These are phyloP conservation scores for Psammodynastes pulverulentus DNA, from an alignment of 2,113 vertebrate genomes.

Conservation along the genomic window DNA sequence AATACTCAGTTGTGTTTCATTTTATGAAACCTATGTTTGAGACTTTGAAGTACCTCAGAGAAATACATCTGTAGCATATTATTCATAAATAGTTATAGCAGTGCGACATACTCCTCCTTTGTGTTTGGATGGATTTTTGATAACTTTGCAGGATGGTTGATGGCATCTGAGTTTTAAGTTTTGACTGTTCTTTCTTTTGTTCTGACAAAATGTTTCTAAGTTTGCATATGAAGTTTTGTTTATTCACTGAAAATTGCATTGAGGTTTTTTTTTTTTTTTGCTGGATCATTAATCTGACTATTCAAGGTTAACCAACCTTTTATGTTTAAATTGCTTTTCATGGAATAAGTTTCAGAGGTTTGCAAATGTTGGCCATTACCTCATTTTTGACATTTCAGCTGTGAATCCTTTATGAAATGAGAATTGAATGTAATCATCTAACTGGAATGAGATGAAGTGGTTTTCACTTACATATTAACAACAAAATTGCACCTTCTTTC, in stretches of 20 bases:
- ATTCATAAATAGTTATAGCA: background rate
- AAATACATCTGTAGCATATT: background rate
- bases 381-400: slow-evolving; percentile 67
- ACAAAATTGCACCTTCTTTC: slow-evolving; percentile 36
- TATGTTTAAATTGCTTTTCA: slow-evolving; percentile 67
- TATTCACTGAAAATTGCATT: slow-evolving; percentile 48
- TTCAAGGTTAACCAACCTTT: slow-evolving; percentile 65
- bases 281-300: slow-evolving; percentile 62
- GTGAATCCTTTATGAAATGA: slow-evolving; percentile 59
- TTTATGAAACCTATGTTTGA: background rate
- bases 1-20: background rate
- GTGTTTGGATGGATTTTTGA: background rate
- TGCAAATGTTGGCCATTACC: slow-evolving; percentile 51
- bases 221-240: slow-evolving; percentile 69
- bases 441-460: slow-evolving; percentile 53
- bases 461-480: slow-evolving; percentile 53
- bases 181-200: slow-evolving; percentile 51
- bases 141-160: background rate
- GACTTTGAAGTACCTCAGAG: background rate
- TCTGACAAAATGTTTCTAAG: slow-evolving; percentile 48
- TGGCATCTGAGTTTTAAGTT: background rate
- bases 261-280: slow-evolving; percentile 6
- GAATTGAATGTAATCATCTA: slow-evolving; percentile 56
- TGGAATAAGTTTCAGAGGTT: slow-evolving; percentile 58
- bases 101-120: background rate